These are phyloP conservation scores for Anodontia alba DNA, from an alignment of 2,888 invertebrate species.

Conservation along the genomic window DNA sequence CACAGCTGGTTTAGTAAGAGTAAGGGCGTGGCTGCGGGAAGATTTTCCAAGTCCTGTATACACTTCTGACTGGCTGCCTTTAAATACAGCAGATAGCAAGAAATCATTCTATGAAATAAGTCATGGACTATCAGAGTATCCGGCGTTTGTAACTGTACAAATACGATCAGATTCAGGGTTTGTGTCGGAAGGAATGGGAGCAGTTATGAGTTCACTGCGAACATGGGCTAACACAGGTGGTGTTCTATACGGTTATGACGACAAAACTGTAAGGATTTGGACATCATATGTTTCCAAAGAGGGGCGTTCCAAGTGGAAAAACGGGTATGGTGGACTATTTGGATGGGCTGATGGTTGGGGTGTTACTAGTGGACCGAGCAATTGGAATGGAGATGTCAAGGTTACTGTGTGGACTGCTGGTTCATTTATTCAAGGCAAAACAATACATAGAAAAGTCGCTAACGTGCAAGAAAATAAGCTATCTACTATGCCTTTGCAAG, in stretches of 20 bases:
- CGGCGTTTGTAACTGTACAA: background rate
- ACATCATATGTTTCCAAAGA: background rate
- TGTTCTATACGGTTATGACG: slow-evolving; percentile 29
- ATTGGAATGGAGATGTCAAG: slow-evolving; percentile 15
- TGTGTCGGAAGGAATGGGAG: background rate
- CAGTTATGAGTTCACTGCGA: background rate
- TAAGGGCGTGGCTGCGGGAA: background rate
- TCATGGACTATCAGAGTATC: slow-evolving; percentile 1
- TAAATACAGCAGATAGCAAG: background rate
- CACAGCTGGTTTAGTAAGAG: background rate
- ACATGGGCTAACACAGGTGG: slow-evolving; percentile 27
- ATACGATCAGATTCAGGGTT: background rate
- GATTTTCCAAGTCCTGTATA: background rate
- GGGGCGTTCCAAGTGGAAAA: background rate
- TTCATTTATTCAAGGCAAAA: background rate
- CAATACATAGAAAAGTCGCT: background rate
- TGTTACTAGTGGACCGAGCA: background rate
- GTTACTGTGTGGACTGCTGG: slow-evolving; percentile 15
- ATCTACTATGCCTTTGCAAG: no score
- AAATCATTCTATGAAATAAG: background rate
- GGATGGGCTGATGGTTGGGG: slow-evolving; percentile 18
- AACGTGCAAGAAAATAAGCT: background rate
- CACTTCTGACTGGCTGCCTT: background rate
- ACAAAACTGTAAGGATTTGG: slow-evolving; percentile 38
- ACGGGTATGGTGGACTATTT: background rate